phyloP scores from a whole-genome alignment of 2,113 vertebrate species.

The Coreoperca whiteheadi region DNA sequence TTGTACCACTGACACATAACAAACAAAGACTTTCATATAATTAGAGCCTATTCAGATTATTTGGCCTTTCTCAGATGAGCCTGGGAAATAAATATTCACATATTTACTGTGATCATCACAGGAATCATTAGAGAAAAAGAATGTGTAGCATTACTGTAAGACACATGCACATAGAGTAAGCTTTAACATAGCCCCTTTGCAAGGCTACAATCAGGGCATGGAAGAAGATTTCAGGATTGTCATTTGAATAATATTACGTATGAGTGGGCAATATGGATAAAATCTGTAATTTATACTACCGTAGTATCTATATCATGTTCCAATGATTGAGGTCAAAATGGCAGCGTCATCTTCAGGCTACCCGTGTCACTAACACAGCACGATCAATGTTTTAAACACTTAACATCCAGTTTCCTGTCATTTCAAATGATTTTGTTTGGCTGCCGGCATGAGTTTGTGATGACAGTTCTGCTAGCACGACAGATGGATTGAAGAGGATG shows the following conservation, averaged over 20 bases:
- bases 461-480: background rate
- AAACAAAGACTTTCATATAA: background rate
- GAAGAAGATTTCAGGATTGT: background rate
- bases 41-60: background rate
- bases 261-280: background rate
- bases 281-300: background rate
- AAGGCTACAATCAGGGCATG: background rate
- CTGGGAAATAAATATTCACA: too few relatives aligned
- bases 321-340: background rate
- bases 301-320: background rate
- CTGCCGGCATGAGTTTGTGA: background rate
- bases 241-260: background rate
- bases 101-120: too few relatives aligned
- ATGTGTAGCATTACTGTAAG: background rate
- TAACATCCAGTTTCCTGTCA: background rate
- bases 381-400: background rate
- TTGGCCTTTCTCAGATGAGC: too few relatives aligned
- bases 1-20: background rate
- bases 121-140: background rate
- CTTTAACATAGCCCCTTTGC: background rate
- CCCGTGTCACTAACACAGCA: background rate
- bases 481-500: background rate
- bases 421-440: background rate
- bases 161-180: background rate
- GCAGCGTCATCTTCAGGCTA: background rate